These are phyloP conservation scores for Diadophis punctatus DNA, from an alignment of 2,113 vertebrate species.

Conservation along the genomic window DNA sequence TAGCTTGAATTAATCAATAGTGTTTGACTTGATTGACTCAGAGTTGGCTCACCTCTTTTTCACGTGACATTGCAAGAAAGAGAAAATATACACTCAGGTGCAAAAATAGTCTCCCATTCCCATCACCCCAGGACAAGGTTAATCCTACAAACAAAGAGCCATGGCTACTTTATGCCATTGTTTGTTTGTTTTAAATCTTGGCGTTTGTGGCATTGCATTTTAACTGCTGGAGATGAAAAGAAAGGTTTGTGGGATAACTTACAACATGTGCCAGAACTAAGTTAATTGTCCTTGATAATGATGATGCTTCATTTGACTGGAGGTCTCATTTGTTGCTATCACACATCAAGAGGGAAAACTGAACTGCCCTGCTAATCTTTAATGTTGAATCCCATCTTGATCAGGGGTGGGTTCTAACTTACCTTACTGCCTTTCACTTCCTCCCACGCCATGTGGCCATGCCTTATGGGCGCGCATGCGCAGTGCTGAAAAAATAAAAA, in stretches of 20 bases:
- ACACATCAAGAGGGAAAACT: not conserved
- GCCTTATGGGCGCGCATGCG: too few relatives aligned
- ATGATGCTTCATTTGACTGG: not conserved
- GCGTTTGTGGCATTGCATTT: not conserved
- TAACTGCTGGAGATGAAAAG: not conserved
- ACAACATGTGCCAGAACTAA: not conserved
- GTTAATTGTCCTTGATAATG: not conserved
- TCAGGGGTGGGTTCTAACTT: too few relatives aligned
- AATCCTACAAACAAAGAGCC: not conserved
- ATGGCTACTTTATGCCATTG: not conserved
- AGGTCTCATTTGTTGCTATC: not conserved
- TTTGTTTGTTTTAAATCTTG: not conserved
- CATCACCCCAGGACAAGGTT: not conserved
- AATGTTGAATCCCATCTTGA: not conserved
- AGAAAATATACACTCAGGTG: not conserved
- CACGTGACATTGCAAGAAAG: not conserved
- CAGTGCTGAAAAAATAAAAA: too few relatives aligned
- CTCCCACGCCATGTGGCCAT: too few relatives aligned
- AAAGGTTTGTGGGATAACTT: not conserved
- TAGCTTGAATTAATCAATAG: not conserved
- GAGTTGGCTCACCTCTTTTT: not conserved
- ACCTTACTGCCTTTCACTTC: too few relatives aligned
- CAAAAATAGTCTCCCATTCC: not conserved
- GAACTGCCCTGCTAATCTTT: not conserved
- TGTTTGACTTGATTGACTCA: conserved; percentile 11